These are phyloP conservation scores for Brenthis daphne DNA, from an alignment of 2,888 invertebrate genomes.

Conservation along the genomic window DNA sequence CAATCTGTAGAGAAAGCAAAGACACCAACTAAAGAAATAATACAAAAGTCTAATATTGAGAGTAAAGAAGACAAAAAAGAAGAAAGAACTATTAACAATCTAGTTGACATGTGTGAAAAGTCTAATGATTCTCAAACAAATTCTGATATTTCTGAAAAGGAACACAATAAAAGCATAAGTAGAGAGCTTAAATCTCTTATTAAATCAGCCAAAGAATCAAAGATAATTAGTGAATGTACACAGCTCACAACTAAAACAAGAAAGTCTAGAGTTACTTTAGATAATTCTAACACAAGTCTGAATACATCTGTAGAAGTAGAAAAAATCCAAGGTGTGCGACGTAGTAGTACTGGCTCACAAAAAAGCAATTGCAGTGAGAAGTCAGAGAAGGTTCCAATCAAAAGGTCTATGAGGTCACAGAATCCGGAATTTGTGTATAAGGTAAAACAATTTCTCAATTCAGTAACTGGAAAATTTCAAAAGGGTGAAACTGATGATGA, in stretches of 20 bases:
- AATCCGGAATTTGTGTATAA: conserved; percentile 85
- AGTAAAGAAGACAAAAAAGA: conserved; percentile 38
- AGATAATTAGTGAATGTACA: conserved; percentile 83
- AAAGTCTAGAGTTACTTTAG: conserved; percentile 71
- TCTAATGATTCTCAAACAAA: conserved; percentile 60
- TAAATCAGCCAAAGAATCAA: conserved; percentile 86
- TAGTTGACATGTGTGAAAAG: conserved; percentile 46
- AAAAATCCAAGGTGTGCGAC: conserved; percentile 55
- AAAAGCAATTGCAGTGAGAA: conserved; percentile 67
- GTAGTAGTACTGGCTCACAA: conserved; percentile 65
- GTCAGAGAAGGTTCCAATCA: conserved; percentile 58
- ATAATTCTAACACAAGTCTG: conserved; percentile 67
- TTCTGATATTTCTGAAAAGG: conserved; percentile 62
- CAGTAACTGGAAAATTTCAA: conserved; percentile 68
- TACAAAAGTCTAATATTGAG: conserved; percentile 29
- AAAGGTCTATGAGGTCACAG: conserved; percentile 83
- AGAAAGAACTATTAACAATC: conserved; percentile 24
- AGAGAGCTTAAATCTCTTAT: conserved; percentile 85
- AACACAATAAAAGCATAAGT: conserved; percentile 70
- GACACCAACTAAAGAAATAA: conserved; percentile 19
- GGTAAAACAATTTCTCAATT: conserved; percentile 83
- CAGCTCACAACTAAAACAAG: conserved; percentile 77
- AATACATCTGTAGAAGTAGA: conserved; percentile 67
- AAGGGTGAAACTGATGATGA: conserved; percentile 59
- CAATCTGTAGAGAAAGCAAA: conserved; percentile 15